A percentile compares a stretch with the other conserved stretches of the same genome.
These are phyloP conservation scores for Drymonia ruficornis DNA, from an alignment of 2,888 invertebrate genomes.

Conservation along the genomic window DNA sequence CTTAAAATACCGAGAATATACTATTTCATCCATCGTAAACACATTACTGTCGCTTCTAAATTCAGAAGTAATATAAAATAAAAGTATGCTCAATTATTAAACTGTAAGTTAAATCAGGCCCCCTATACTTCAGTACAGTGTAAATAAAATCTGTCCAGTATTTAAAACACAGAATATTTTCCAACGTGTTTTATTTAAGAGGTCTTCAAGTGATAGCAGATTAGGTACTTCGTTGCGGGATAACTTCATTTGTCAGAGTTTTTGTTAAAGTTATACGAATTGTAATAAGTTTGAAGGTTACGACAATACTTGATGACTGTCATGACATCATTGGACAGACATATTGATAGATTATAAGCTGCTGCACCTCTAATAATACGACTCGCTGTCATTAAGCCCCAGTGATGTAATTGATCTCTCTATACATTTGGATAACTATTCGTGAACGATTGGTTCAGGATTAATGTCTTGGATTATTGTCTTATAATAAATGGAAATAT, in stretches of 20 bases:
- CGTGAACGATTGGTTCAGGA: constrained; percentile 18
- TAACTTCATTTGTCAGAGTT: not conserved
- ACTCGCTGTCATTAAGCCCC: constrained; percentile 47
- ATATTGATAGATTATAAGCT: constrained; percentile 51
- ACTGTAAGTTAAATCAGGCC: no score
- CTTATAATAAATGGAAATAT: constrained; percentile 2
- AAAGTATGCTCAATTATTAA: no score
- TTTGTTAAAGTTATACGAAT: constrained; percentile 6
- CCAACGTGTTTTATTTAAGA: not conserved
- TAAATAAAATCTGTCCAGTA: no score
- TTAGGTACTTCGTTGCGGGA: not conserved
- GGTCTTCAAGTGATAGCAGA: not conserved
- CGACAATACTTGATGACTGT: constrained; percentile 31
- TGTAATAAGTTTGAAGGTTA: constrained; percentile 37
- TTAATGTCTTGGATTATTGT: not conserved
- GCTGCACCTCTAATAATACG: constrained; percentile 52
- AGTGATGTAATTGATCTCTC: constrained; percentile 48
- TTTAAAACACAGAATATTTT: not conserved
- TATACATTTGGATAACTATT: constrained; percentile 22
- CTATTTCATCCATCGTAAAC: no score
- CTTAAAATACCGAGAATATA: no score
- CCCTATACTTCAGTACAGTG: no score
- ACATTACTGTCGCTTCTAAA: no score
- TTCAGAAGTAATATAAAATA: no score
- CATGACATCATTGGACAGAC: constrained; percentile 62